phyloP scores from a whole-genome alignment of 1,140 invertebrate species.

The Phocides pigmalion region DNA sequence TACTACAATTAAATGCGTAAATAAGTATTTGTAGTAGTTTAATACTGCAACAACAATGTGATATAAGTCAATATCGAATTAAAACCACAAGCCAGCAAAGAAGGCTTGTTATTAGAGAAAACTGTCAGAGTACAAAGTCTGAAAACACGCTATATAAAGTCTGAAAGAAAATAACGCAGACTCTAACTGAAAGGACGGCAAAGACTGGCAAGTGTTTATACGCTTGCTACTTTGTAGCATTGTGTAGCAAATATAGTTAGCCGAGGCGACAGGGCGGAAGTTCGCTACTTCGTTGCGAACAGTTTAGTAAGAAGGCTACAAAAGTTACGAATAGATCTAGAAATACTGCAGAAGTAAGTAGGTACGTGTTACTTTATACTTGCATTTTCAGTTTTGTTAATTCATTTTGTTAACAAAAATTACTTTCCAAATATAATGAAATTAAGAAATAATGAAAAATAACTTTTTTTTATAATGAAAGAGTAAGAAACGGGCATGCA shows the following conservation, averaged over 20 bases:
- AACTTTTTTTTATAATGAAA: no score
- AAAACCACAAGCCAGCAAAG: conserved; percentile 26
- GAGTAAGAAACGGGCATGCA: no score
- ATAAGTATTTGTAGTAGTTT: neutral
- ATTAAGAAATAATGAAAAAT: no score
- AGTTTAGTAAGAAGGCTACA: conserved; percentile 34
- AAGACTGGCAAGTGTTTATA: conserved; percentile 6
- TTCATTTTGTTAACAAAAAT: no score
- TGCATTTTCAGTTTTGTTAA: no score
- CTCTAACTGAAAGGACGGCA: conserved; percentile 13
- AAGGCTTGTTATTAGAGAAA: conserved; percentile 33
- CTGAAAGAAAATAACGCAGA: conserved; percentile 36
- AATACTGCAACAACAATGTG: neutral
- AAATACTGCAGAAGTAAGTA: no score
- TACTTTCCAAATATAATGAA: no score
- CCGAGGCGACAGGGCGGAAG: conserved; percentile 35
- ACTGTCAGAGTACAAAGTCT: conserved; percentile 36
- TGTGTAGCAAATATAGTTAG: conserved; percentile 54
- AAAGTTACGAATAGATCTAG: neutral
- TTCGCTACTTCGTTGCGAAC: conserved; percentile 58
- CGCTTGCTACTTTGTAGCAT: neutral
- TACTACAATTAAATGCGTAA: neutral
- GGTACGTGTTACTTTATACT: no score
- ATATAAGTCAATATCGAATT: conserved; percentile 2
- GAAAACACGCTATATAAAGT: conserved; percentile 34